phyloP scores from a whole-genome alignment of 2,888 invertebrate species.

The Xestia c-nigrum region DNA sequence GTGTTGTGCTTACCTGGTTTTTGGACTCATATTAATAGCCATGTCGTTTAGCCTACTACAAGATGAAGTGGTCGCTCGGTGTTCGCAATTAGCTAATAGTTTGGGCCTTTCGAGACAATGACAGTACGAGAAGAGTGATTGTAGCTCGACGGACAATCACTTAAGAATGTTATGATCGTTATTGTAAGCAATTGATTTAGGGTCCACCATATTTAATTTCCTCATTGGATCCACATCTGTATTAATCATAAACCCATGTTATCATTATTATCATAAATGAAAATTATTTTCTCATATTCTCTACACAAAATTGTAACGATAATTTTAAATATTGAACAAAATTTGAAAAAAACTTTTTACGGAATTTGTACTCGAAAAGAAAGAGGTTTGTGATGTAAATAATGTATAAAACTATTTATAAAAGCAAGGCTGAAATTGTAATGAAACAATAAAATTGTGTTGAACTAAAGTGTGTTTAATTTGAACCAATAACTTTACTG shows the following conservation, averaged over 20 bases:
- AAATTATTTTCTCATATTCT: slow-evolving; percentile 83
- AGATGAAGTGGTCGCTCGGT: slow-evolving; percentile 94
- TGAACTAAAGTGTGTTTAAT: slow-evolving; percentile 75
- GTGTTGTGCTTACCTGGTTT: slow-evolving; percentile 94
- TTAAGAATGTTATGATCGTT: slow-evolving; percentile 89
- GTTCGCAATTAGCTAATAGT: slow-evolving; percentile 93
- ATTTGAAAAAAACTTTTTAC: slow-evolving; percentile 83
- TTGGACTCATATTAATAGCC: slow-evolving; percentile 95
- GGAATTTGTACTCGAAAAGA: slow-evolving; percentile 86
- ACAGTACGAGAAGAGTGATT: slow-evolving; percentile 89
- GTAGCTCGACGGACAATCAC: slow-evolving; percentile 86
- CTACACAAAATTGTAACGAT: slow-evolving; percentile 73
- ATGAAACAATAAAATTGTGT: slow-evolving; percentile 90
- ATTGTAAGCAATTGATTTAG: slow-evolving; percentile 76
- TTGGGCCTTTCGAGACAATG: slow-evolving; percentile 92
- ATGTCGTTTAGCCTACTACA: slow-evolving; percentile 96
- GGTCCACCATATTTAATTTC: slow-evolving; percentile 71
- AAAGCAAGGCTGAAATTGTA: slow-evolving; percentile 90
- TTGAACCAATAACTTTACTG: slow-evolving; percentile 38
- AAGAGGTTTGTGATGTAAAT: slow-evolving; percentile 86
- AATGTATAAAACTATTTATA: slow-evolving; percentile 88
- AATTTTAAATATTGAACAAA: slow-evolving; percentile 70
- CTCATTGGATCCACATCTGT: slow-evolving; percentile 72
- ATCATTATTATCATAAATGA: slow-evolving; percentile 75
- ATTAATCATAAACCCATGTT: slow-evolving; percentile 74